Percentiles rank a stretch among this genome's conserved stretches.
Evolutionary conservation across 2,888 invertebrate genomes (phyloP).

Genomic region (Ischnus inquisitorius): DNA sequence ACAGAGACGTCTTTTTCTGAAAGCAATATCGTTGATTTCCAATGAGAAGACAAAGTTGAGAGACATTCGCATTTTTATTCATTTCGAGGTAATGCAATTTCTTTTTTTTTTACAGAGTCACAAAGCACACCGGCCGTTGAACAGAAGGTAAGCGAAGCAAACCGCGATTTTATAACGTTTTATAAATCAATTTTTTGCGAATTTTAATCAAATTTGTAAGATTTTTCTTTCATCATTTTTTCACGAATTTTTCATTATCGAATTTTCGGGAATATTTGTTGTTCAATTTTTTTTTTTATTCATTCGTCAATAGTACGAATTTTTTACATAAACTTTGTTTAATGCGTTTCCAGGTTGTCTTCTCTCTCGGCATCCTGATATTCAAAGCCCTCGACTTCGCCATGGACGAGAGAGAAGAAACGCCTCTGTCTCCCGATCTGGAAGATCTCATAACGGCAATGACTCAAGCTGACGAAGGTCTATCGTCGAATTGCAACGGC

Average conservation of each 20-base stretch:
- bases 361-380: slow-evolving; percentile 93
- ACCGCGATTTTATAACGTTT: neutral
- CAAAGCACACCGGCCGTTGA: slow-evolving; percentile 67
- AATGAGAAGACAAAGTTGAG: no score
- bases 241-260: no score
- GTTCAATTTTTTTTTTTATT: neutral
- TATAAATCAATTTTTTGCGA: neutral
- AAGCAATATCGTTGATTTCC: no score
- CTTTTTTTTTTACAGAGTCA: slow-evolving; percentile 68
- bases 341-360: slow-evolving; percentile 89
- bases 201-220: neutral
- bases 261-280: no score
- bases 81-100: neutral
- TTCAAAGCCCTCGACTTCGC: slow-evolving; percentile 97
- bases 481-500: neutral
- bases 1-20: neutral
- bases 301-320: neutral
- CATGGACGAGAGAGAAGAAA: slow-evolving; percentile 94
- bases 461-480: slow-evolving; percentile 90
- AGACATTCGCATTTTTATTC: neutral
- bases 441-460: slow-evolving; percentile 95
- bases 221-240: neutral
- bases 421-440: slow-evolving; percentile 93
- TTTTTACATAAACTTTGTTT: slow-evolving; percentile 80
- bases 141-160: slow-evolving; percentile 68